Base-by-base conservation (phyloP, 2,113 vertebrate species). In the Collichthys lucidus region DNA sequence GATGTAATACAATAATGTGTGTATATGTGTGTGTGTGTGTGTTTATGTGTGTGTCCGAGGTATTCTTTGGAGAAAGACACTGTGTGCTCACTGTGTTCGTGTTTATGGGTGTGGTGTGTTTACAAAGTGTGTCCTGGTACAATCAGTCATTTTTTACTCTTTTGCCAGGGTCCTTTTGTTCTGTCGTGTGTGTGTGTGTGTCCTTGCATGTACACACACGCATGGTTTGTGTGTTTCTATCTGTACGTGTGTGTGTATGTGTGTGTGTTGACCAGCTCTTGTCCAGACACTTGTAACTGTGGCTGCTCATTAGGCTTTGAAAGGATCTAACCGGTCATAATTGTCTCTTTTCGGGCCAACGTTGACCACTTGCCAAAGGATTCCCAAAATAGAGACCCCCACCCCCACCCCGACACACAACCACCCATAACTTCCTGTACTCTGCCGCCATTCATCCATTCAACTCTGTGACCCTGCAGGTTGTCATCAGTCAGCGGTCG, bases 261-360 rank as follows among this genome's bases (percentile, higher is more conserved):
- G 70, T 59, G 71, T 29, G 60, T 56, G 40, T 55, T 24, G 60
- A 49, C 81, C 55, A 56, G 24, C 74, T 73, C 72, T 71, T 66
- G 3, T 88, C 82, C 83, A 83, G 66, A 89, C 88, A 89, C 91
- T 91, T 88, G 74, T 88, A 69, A 86, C 80, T 50, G 73, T 81
- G 87, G 72, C 90, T 80, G 80, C 89, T 95, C 92, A 90, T 94
- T 93, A 95, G 69, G 61, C 77, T 47, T 72, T 90, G 81, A 93
- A 95, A 93, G 74, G 83, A 82, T 22, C 80, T 86, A 88, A 93
- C 92, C 90, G 88, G 67, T 84, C 70, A 82, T 93, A 92, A 94
- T 94, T 95, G 89, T 85, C 84, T 80, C 66, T 88, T 85, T 82
- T 83, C 71, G 49, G 66, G 74, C 84, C 79, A 35, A 35, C 52